These are phyloP conservation scores for Calosoma granatense DNA, from an alignment of 1,140 invertebrate species.

Conservation along the genomic window DNA sequence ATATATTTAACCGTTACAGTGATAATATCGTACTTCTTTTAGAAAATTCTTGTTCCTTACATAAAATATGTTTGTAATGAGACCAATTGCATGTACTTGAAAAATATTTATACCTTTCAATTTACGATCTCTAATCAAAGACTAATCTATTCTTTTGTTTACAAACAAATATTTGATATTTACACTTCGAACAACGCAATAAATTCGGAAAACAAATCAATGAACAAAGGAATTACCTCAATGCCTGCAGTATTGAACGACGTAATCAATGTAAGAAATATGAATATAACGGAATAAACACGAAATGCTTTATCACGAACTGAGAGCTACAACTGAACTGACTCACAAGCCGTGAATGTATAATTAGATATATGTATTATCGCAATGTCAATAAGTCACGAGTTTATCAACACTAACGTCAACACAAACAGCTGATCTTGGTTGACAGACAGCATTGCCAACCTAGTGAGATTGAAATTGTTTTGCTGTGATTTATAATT, in stretches of 20 bases:
- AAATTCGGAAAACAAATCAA: neutral
- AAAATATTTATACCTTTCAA: too few relatives aligned
- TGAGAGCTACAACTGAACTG: neutral
- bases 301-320: too few relatives aligned
- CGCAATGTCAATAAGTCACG: neutral
- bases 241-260: neutral
- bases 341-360: neutral
- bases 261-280: too few relatives aligned
- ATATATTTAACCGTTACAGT: too few relatives aligned
- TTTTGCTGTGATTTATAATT: too few relatives aligned
- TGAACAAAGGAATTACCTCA: neutral
- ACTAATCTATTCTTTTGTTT: neutral
- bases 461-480: too few relatives aligned
- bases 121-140: too few relatives aligned
- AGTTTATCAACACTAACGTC: neutral
- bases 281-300: neutral
- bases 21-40: too few relatives aligned
- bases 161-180: neutral
- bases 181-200: neutral
- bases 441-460: neutral
- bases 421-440: conserved; percentile 4
- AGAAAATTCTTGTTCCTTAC: too few relatives aligned
- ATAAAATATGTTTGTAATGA: too few relatives aligned
- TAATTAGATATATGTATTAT: neutral
- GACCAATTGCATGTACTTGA: too few relatives aligned